These are phyloP conservation scores for Diarsia rubi DNA, from an alignment of 2,888 invertebrate species.

Conservation along the genomic window DNA sequence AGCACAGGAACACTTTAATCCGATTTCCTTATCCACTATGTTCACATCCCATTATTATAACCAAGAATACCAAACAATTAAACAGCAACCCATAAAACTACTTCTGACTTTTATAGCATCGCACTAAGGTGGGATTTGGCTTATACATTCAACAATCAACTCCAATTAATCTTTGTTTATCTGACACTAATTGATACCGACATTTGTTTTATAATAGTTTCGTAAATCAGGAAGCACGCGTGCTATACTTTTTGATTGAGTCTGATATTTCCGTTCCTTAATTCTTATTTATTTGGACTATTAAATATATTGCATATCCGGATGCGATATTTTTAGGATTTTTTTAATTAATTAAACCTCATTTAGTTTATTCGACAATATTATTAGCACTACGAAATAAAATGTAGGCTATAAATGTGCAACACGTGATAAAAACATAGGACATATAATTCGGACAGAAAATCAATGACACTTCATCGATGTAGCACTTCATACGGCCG, in stretches of 20 bases:
- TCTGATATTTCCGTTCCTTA: constrained; percentile 45
- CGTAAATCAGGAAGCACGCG: constrained; percentile 59
- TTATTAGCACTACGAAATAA: constrained; percentile 1
- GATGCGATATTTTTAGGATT: constrained; percentile 23
- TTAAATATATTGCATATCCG: constrained; percentile 33
- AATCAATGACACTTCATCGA: constrained; percentile 18
- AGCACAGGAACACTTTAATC: constrained; percentile 79
- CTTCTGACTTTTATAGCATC: constrained; percentile 10
- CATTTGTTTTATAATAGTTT: constrained; percentile 58
- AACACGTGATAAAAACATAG: neutral
- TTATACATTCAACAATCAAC: constrained; percentile 5
- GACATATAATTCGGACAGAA: neutral
- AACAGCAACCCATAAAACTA: constrained; percentile 15
- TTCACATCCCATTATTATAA: constrained; percentile 52
- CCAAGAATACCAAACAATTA: constrained; percentile 16
- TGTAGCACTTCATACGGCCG: constrained; percentile 6
- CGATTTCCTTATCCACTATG: constrained; percentile 74
- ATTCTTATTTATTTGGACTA: constrained; percentile 43
- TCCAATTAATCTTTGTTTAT: constrained; percentile 31
- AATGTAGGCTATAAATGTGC: neutral
- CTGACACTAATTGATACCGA: constrained; percentile 63
- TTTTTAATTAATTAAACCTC: constrained; percentile 17
- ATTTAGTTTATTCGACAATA: constrained; percentile 11
- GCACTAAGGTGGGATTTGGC: constrained; percentile 30
- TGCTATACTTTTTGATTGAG: constrained; percentile 33